Base-by-base conservation (phyloP, 2,888 invertebrate species). In the Mesoligia furuncula region DNA sequence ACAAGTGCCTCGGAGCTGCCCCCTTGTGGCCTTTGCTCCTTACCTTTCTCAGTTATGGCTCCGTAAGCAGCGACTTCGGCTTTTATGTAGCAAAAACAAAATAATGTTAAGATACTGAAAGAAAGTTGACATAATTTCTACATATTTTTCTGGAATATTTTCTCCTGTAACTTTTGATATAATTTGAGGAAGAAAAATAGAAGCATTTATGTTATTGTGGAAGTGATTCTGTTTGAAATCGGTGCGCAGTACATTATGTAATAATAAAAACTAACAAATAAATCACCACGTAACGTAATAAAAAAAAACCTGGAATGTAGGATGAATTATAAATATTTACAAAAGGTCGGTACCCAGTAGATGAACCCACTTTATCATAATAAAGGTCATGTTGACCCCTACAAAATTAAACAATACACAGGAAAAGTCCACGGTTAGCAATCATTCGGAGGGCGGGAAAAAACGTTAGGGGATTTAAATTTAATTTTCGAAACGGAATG, bases 391-490 rank as follows among this genome's bases (percentile, higher is more conserved):
- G 88, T 89, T 93, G 93, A 93, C 93, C 93, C 92, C 87, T 85
- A 86, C 87, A 88, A 94, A 94, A 94, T 95, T 94, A 94, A 95
- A 93, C 91, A 93, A 92, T 90, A 90, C 90, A 87, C 90, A 89
- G 91, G 89, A 93, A 92, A 94, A 92, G 90, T 93, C 92, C 93
- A 93, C 93, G 92, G 93, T 91, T 90, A 91, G 93, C 93, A 93
- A 94, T 95, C 94, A 96, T 95, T 95, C 86, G 91, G 90, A 94
- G 96, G 96, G 95, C 93, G 94, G 94, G 89, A 95, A 95, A 95
- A 88, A 96, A 95, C 92, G 92, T 91, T 92, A 93, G 96, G 96
- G 96, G 95, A 95, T 94, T 95, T 95, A 95, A 96, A 96, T 96
- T 96, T 96, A 96, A 96, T 96, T 96, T 96, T 93, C 93, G 93